Evolutionary conservation across 2,113 vertebrate genomes (phyloP).

Genomic region (Bothrops jararaca): DNA sequence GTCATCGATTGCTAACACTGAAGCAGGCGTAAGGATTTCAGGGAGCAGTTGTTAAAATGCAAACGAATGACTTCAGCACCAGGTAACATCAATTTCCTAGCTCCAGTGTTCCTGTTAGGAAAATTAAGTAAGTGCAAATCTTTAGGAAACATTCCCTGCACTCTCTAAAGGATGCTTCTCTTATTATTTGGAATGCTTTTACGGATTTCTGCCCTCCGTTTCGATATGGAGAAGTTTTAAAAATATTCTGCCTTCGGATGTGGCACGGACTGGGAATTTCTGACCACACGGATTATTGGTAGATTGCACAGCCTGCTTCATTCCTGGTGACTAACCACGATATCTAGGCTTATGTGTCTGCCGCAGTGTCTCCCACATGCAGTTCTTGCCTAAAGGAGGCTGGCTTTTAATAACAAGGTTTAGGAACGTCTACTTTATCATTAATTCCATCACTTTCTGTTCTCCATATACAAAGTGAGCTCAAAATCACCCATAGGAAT

Average conservation of each 20-base stretch:
- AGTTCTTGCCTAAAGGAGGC: background rate
- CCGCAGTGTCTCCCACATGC: too few species aligned
- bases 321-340: background rate
- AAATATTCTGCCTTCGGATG: background rate
- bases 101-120: background rate
- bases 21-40: background rate
- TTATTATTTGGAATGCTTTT: background rate
- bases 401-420: background rate
- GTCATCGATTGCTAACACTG: background rate
- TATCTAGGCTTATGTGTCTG: background rate
- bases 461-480: background rate
- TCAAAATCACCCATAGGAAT: constrained; percentile 10
- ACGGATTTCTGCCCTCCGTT: background rate
- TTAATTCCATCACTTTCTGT: background rate
- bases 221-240: background rate
- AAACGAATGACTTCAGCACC: background rate
- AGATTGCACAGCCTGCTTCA: background rate
- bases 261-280: too few species aligned
- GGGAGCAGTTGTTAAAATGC: background rate
- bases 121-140: background rate
- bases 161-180: background rate
- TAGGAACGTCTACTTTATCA: background rate
- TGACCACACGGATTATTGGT: too few species aligned
- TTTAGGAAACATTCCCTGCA: too few species aligned
- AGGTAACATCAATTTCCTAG: background rate